Conservation (phyloP, 2,797 vertebrate genomes). For the Pseudopleuronectes americanus region DNA sequence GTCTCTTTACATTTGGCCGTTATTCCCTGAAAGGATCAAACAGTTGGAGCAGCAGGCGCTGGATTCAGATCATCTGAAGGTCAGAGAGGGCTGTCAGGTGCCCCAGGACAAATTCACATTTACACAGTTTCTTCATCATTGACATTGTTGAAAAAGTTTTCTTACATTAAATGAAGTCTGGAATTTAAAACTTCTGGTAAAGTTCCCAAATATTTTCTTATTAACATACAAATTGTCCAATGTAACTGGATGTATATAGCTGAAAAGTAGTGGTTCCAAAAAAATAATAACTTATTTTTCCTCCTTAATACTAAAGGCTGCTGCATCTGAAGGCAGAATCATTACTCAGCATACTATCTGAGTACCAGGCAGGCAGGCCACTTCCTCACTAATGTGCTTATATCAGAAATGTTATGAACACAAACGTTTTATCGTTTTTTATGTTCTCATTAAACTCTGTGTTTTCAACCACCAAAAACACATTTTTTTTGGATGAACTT, state of each 20-base stretch:
- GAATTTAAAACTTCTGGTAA: neutral
- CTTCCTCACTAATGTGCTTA: too few relatives aligned
- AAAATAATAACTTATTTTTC: too few relatives aligned
- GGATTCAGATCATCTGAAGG: conserved; percentile 11
- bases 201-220: neutral
- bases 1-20: conserved; percentile 16
- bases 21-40: conserved; percentile 33
- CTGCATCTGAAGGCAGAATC: neutral
- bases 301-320: too few relatives aligned
- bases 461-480: conserved; percentile 27
- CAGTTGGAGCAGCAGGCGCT: conserved; percentile 19
- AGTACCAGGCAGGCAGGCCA: conserved; percentile 15
- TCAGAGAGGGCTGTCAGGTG: conserved; percentile 4
- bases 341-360: neutral
- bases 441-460: too few relatives aligned
- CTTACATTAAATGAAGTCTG: neutral
- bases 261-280: neutral
- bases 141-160: neutral
- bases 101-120: conserved; percentile 5
- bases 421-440: too few relatives aligned
- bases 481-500: neutral
- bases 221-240: too few relatives aligned
- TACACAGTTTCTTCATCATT: neutral
- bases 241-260: neutral
- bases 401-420: too few relatives aligned